Base-by-base conservation (phyloP, 2,888 invertebrate genomes). In the Asteroscopus sphinx region DNA sequence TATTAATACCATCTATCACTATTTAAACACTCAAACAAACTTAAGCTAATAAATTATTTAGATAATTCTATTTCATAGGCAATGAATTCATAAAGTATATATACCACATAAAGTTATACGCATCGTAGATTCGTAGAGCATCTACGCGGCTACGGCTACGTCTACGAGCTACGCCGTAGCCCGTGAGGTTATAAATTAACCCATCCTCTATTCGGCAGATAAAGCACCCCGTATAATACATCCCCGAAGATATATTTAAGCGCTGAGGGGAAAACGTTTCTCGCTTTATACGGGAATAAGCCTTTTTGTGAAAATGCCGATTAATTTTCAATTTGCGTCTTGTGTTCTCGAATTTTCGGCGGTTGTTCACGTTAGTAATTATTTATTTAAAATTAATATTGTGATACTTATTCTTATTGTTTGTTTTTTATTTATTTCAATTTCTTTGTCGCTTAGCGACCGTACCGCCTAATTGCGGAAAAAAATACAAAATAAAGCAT, bases 141-240 rank as follows among this genome's bases (percentile, higher is more conserved):
- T 41, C 69, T 73, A 73, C 74, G 55, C 48, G 36, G 41, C 57
- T 59, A 55, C 60, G 30, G 51, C 67, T 57, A 56, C 55, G 28
- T 52, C 67, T 63, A 66, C 57, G 55, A 58, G 68, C 55, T 63
- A 72, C 63, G 64, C 51, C 62, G 64, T 76, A 76, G 61, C 60
- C 51, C 56, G 68, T 55, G 72, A 64, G 59, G 61, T 59, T 65
- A 76, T 76, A 76, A 76, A 76, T 76, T 76, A 76, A 76, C 67
- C 75, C 71, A 66, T 74, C 69, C 59, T 67, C 68, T 68, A 59
- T 68, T 68, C 64, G 75, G 64, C 61, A 76, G 75, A 77, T 76
- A 77, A 77, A 76, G 68, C 66, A 61, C 64, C 58, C 51, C 60
- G 75, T 70, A 74, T 72, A 72, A 67, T 63, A 75, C 53, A 72